Evolutionary conservation across 37 sponge, comb jelly and placozoan species (phyloP).

Genomic region (Bolinopsis microptera): DNA sequence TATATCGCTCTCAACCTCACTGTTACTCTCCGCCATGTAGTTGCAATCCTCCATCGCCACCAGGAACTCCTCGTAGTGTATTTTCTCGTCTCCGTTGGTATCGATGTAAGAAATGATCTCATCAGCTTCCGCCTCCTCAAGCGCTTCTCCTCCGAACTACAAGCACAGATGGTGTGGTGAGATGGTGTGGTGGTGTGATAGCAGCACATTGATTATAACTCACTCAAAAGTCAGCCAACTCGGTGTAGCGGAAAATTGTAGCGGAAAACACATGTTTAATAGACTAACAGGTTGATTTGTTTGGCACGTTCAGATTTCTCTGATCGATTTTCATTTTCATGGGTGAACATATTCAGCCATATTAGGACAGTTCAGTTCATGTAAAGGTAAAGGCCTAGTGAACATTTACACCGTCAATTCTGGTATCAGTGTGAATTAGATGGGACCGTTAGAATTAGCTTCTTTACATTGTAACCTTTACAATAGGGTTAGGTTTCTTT

Average conservation of each 20-base stretch:
- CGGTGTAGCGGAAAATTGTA: not conserved
- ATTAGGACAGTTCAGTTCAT: too few species aligned
- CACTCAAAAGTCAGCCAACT: not conserved
- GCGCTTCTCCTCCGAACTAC: constrained; percentile 19
- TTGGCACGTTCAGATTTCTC: too few species aligned
- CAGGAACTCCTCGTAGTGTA: constrained; percentile 34
- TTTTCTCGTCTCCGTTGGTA: constrained; percentile 16
- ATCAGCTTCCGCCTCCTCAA: constrained; percentile 5
- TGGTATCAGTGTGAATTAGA: too few species aligned
- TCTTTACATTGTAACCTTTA: too few species aligned
- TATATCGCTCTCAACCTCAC: not conserved
- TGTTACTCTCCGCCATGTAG: not conserved
- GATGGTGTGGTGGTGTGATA: not conserved
- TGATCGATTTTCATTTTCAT: too few species aligned
- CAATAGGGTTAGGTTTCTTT: too few species aligned
- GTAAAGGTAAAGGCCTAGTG: too few species aligned
- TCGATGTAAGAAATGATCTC: constrained; percentile 23
- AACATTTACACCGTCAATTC: too few species aligned
- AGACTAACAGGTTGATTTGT: too few species aligned
- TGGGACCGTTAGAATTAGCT: too few species aligned
- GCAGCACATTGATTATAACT: not conserved
- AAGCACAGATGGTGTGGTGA: not conserved
- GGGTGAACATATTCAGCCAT: too few species aligned
- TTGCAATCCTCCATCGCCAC: not conserved
- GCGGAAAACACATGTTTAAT: not conserved